phyloP scores from a whole-genome alignment of 2,888 invertebrate species.

The Chloroclystis v-ata region DNA sequence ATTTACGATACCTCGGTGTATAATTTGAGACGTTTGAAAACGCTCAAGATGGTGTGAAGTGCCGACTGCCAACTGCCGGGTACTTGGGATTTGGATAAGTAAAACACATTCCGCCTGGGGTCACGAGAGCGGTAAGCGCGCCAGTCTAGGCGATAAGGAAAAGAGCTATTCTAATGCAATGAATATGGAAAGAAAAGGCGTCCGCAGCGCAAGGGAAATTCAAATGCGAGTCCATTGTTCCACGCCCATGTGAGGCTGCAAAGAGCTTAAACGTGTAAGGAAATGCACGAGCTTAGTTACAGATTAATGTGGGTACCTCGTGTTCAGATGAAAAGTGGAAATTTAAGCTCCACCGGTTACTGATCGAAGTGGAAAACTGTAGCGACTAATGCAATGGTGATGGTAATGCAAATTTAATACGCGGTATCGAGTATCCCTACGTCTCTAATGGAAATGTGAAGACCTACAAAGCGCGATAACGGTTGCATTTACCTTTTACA shows the following conservation, averaged over 20 bases:
- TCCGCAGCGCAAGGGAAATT: slow-evolving; percentile 46
- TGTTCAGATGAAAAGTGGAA: slow-evolving; percentile 27
- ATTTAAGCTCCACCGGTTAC: slow-evolving; percentile 22
- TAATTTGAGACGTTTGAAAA: slow-evolving; percentile 25
- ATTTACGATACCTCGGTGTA: slow-evolving; percentile 25
- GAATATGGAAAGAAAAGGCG: slow-evolving; percentile 52
- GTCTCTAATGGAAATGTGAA: background rate
- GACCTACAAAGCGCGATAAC: background rate
- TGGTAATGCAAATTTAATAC: background rate
- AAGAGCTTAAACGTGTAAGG: slow-evolving; percentile 57
- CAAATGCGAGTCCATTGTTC: slow-evolving; percentile 60
- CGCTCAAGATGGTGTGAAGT: slow-evolving; percentile 22
- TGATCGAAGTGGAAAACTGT: slow-evolving; percentile 25
- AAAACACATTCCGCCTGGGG: slow-evolving; percentile 19
- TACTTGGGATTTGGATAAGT: slow-evolving; percentile 17
- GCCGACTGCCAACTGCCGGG: background rate
- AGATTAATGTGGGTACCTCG: slow-evolving; percentile 45
- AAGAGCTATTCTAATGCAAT: slow-evolving; percentile 38
- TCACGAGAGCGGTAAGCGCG: slow-evolving; percentile 15
- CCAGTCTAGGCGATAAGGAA: slow-evolving; percentile 25
- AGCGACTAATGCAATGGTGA: slow-evolving; percentile 18
- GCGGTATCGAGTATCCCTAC: background rate
- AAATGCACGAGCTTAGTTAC: slow-evolving; percentile 43
- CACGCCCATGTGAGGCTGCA: slow-evolving; percentile 40
- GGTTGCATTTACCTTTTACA: background rate